Percentiles rank a stretch among this genome's conserved stretches.
phyloP scores from a whole-genome alignment of 2,797 vertebrate genomes.

The Tadarida brasiliensis region DNA sequence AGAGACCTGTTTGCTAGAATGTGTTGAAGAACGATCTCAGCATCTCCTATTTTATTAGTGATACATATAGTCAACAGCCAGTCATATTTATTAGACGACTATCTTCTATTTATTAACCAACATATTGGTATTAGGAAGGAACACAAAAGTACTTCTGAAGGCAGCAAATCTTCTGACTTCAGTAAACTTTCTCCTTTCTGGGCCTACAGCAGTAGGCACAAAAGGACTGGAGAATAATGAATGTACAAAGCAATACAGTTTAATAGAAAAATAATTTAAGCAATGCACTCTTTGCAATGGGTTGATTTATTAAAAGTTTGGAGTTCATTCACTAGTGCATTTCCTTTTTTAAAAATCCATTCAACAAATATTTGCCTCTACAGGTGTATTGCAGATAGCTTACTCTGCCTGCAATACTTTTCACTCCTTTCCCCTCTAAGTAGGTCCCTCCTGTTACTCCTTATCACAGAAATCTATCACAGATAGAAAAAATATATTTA shows the following conservation, averaged over 20 bases:
- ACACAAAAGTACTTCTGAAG: constrained; percentile 22
- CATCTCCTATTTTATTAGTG: not conserved
- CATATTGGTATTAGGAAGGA: not conserved
- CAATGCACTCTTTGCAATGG: not conserved
- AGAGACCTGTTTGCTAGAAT: not conserved
- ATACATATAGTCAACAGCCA: not conserved
- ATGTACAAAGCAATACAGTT: not conserved
- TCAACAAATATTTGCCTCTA: not conserved
- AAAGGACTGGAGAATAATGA: constrained; percentile 27
- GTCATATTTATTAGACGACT: not conserved
- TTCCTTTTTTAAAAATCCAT: not conserved
- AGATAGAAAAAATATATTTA: not conserved
- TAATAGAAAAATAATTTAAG: constrained; percentile 42
- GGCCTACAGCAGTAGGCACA: not conserved
- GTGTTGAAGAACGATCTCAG: not conserved
- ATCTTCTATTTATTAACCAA: constrained; percentile 5
- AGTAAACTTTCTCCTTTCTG: constrained; percentile 45
- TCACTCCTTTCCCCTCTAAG: not conserved
- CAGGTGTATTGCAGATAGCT: not conserved
- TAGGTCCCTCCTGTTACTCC: not conserved
- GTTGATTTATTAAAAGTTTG: not conserved
- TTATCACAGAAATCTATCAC: not conserved
- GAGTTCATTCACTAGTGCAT: not conserved
- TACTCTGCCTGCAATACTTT: not conserved
- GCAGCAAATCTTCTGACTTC: not conserved